Base-by-base conservation (phyloP, 1,140 invertebrate species). In the Drosophila auraria region DNA sequence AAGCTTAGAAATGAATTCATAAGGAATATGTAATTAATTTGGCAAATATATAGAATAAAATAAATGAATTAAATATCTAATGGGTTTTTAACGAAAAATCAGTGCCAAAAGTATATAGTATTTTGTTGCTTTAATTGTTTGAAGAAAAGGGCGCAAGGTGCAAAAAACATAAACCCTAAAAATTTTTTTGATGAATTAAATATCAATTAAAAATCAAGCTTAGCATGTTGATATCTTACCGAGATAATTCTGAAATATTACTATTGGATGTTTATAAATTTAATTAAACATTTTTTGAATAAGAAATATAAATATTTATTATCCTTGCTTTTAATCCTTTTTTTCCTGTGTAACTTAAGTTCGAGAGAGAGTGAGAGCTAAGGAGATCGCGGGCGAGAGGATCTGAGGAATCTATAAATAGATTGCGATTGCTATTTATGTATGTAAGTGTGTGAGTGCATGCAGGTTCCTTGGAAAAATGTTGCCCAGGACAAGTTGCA, bases 381-480 rank as follows among this genome's bases (percentile, higher is more conserved):
- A 56, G 72, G 75, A 40, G 27, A 5, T 56, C 30, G 30, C 62
- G 58, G 64, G 70, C 64, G 59, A 64, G 62, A 47, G 60, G 47
- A 83, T 65, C 65, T 36, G 51, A 49, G 36, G 54, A 11, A 50
- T 57, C 83, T 87, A 87, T 78, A 87, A 87, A 87, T 87, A 87
- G 83, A 64, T 64, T 25, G 30, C n/a, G 60, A 25, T 38, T 44
- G 68, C 68, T 68, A 47, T 54, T 70, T 51, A 65, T 23, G 57
- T 59, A 23, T n/a, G 30, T 45, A 30, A 0, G 70, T 38, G 51
- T 30, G 63, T 59, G 63, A 40, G 25, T 63, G 69, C 59, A 82
- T 87, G 83, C 83, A 87, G 83, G 83, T 87, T 87, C 83, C 83
- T 80, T 83, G 83, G 83, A 87, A 87, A 87, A 87, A 87, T 82